These are phyloP conservation scores for Pteropus alecto DNA, from an alignment of 2,113 vertebrate genomes.

Conservation along the genomic window DNA sequence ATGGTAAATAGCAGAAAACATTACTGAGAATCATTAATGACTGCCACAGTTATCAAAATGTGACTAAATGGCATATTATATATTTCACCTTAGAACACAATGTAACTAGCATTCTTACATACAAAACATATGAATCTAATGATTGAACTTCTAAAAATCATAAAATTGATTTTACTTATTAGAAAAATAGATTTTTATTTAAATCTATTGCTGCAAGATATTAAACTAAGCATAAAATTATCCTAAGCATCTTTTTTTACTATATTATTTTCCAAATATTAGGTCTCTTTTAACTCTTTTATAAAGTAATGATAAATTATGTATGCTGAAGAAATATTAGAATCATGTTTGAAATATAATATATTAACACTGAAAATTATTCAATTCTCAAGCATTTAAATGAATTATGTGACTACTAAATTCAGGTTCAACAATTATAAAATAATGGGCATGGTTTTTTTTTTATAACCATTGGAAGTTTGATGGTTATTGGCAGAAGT, in stretches of 20 bases:
- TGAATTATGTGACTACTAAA: neutral
- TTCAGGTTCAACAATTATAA: neutral
- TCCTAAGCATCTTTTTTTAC: neutral
- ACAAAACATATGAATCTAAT: neutral
- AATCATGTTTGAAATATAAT: neutral
- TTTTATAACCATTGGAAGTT: neutral
- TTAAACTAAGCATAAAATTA: neutral
- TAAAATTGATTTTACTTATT: neutral
- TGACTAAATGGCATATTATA: neutral
- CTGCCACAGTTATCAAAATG: neutral
- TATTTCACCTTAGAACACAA: neutral
- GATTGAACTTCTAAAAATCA: neutral
- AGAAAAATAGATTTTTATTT: neutral
- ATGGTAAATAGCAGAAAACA: neutral
- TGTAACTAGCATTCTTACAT: neutral
- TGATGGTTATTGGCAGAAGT: neutral
- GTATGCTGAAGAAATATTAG: neutral
- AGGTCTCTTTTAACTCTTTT: neutral
- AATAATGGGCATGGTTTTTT: neutral
- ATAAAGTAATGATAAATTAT: neutral
- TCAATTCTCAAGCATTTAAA: neutral
- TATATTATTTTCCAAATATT: neutral
- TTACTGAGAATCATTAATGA: neutral
- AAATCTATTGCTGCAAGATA: neutral
- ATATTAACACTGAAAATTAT: neutral